Base-by-base conservation (phyloP, 35 echinoderm and acorn worm genomes). In the Diadema setosum region DNA sequence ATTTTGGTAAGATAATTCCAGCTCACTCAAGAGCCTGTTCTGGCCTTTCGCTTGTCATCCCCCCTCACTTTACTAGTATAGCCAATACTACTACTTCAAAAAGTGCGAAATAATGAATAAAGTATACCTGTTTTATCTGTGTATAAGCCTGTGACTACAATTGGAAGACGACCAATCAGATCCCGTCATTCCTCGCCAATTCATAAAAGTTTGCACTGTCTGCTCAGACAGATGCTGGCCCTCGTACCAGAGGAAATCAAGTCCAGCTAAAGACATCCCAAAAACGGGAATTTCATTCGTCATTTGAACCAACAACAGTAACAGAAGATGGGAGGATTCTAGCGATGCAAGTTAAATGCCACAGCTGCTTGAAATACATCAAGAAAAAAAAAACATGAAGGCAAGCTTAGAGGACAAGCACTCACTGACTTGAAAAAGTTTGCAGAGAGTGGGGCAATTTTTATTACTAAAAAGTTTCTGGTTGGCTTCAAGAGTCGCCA, bases 241-340 rank as follows among this genome's bases (percentile, higher is more conserved):
- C 60, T 65, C 26, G 23, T 11, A 26, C 60, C 5, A 65, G 60
- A 65, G 60, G 60, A 65, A 65, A 65, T 65, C 60, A 65, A 65
- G 60, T 65, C 60, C 60, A 65, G 60, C 60, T 65, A 11, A 65
- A 24, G 60, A 65, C 60, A 65, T 65, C 23, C 23, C 11, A 65
- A 9, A 65, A 65, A 65, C 29, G 60, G 60, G 60, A 65, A 65
- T 65, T 65, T 65, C 60, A 65, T 65, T 65, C 26, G 23, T 65
- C 60, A 65, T 65, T 65, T 65, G 60, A 65, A 65, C 11, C 60
- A 65, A 27, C 60, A 65, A 65, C 26, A 5, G 23, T 18, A 65
- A 65, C 60, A 65, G 60, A 65, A 65, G 60, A 65, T 65, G 60
- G 60, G 60, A 65, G 60, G 60, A 65, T 65, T 65, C 60, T 65